Conservation (phyloP, 2,113 vertebrate genomes). For the Oryzias melastigma region DNA sequence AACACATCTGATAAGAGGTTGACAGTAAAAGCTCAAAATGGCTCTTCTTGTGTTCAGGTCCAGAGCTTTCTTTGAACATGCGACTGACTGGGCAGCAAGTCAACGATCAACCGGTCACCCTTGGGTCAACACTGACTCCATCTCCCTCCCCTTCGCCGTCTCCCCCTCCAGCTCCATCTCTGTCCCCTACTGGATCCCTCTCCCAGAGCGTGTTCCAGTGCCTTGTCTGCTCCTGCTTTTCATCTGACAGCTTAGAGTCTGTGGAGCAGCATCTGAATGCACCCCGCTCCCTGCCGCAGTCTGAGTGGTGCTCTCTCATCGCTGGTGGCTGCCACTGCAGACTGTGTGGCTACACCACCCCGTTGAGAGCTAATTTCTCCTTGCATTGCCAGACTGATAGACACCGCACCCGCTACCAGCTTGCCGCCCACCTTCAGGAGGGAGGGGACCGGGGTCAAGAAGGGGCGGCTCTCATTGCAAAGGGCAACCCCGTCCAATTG, state of each 20-base stretch:
- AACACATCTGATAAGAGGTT: not conserved
- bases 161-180: conserved; percentile 55
- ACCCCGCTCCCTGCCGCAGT: conserved; percentile 90
- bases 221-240: conserved; percentile 93
- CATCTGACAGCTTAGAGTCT: conserved; percentile 90
- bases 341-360: conserved; percentile 95
- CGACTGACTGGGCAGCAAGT: conserved; percentile 87
- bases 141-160: conserved; percentile 68
- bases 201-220: conserved; percentile 94
- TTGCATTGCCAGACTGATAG: conserved; percentile 82
- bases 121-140: conserved; percentile 87
- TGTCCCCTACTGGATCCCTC: conserved; percentile 85
- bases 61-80: conserved; percentile 91
- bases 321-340: conserved; percentile 95
- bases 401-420: conserved; percentile 94
- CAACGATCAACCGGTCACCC: conserved; percentile 87
- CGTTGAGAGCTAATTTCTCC: conserved; percentile 97
- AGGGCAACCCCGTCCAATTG: conserved; percentile 92
- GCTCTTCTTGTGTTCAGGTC: conserved; percentile 72
- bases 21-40: not conserved
- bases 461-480: conserved; percentile 89
- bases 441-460: conserved; percentile 86
- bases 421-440: conserved; percentile 95
- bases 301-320: conserved; percentile 92
- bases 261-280: conserved; percentile 91